Conservation (phyloP, 2,113 vertebrate species). For the Leucosticte australis region DNA sequence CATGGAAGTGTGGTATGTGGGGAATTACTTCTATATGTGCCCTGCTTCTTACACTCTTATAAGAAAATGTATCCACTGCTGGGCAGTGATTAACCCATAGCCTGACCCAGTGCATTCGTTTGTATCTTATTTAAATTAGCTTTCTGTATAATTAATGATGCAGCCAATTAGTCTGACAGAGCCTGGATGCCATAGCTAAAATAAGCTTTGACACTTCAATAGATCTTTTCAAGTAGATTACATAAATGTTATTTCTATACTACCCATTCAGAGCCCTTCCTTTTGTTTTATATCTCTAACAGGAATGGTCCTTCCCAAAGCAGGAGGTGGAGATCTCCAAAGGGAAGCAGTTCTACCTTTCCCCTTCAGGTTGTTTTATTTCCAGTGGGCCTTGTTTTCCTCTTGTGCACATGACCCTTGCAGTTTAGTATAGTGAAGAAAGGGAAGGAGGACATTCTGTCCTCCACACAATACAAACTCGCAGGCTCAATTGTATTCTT, state of each 20-base stretch:
- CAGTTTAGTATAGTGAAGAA: neutral
- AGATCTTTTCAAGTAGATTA: neutral
- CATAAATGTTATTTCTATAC: neutral
- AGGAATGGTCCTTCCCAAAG: neutral
- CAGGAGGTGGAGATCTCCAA: neutral
- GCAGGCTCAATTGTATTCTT: neutral
- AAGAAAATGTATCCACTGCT: neutral
- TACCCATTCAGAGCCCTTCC: neutral
- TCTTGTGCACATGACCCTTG: neutral
- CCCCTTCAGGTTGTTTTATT: neutral
- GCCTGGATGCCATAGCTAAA: neutral
- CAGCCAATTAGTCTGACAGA: slow-evolving; percentile 33
- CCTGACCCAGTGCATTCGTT: neutral
- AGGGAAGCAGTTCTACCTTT: neutral
- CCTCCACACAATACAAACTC: neutral
- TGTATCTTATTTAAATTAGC: slow-evolving; percentile 41
- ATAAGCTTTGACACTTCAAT: neutral
- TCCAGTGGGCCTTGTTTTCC: neutral
- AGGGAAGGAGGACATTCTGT: neutral
- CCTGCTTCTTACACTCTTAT: neutral
- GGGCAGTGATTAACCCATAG: neutral
- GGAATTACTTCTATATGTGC: neutral
- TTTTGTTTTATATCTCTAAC: neutral
- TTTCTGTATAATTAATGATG: slow-evolving; percentile 32
- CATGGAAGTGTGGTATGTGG: fast-evolving